Evolutionary conservation across 2,797 vertebrate genomes (phyloP), one percentile per base, ranked within the genome.

Genomic region (Hydrolagus colliei): DNA sequence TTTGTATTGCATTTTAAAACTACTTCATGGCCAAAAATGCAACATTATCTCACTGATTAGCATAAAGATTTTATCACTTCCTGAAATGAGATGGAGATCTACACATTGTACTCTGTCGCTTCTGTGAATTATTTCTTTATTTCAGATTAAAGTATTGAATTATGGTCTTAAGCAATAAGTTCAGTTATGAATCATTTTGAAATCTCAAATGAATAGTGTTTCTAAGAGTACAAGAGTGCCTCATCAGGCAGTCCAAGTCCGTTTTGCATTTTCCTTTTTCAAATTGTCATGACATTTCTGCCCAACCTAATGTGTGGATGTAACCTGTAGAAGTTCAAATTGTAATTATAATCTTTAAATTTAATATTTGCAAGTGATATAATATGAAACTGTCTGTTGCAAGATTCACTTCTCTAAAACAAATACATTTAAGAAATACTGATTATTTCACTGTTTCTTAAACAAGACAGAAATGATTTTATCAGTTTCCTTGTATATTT

Each of bases 61-160:
- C 14, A 65, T 65, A 22, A 67, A 80, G 77, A 79, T 79, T 79
- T 67, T 80, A 80, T 80, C 78, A 67, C 62, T 67, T 80, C 78
- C 78, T 65, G 78, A 67, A 80, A 80, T 35, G 62, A 9, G 41
- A 22, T 63, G 61, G 77, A 52, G 41, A 52, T 65, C n/a, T 14
- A n/a, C 76, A 52, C 41, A 52, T 79, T 79, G 77, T 10, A 79
- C 14, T n/a, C 63, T 80, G 0, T 14, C 27, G 12, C 22, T 78
- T 73, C 72, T 79, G 78, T 67, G 62, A 79, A 79, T 22, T 65
- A 79, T 27, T 80, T 76, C 12, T 67, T 80, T 80, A 52, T 18
- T 22, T 78, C 12, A 14, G 32, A 6, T 67, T 67, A 67, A 13
- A 63, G 61, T 8, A 63, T 79, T 79, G 13, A 79, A 16, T 80